Percentiles rank a stretch among this genome's conserved stretches.
Conservation (phyloP, 2,888 invertebrate genomes). For the Troides helena region DNA sequence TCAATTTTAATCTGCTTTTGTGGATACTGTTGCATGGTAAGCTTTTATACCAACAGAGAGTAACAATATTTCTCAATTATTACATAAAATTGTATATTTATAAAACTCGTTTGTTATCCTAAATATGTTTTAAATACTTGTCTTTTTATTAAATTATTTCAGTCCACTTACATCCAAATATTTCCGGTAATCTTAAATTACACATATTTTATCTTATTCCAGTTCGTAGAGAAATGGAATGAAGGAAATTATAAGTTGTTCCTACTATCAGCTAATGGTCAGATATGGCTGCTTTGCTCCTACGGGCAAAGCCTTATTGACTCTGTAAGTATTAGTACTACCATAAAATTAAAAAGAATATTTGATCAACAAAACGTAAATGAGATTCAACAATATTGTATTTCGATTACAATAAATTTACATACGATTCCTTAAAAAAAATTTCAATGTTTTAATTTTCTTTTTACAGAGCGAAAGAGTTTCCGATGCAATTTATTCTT, state of each 20-base stretch:
- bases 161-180: no score
- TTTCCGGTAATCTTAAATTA: no score
- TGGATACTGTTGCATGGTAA: slow-evolving; percentile 47
- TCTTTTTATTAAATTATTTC: no score
- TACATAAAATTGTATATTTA: no score
- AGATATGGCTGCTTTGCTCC: slow-evolving; percentile 66
- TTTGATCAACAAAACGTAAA: no score
- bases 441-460: background rate
- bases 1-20: slow-evolving; percentile 58
- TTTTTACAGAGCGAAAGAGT: slow-evolving; percentile 54
- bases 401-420: no score
- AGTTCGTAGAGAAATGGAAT: slow-evolving; percentile 49
- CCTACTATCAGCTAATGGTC: slow-evolving; percentile 52
- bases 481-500: slow-evolving; percentile 55
- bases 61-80: no score
- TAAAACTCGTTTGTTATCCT: no score
- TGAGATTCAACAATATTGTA: no score
- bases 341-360: no score
- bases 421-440: background rate
- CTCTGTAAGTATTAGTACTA: slow-evolving; percentile 48
- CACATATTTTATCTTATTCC: background rate
- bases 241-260: slow-evolving; percentile 64
- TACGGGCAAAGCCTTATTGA: slow-evolving; percentile 64
- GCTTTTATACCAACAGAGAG: slow-evolving; percentile 12
- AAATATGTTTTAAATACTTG: no score